Evolutionary conservation across 2,113 vertebrate genomes (phyloP).

Genomic region (Oncorhynchus gorbuscha): DNA sequence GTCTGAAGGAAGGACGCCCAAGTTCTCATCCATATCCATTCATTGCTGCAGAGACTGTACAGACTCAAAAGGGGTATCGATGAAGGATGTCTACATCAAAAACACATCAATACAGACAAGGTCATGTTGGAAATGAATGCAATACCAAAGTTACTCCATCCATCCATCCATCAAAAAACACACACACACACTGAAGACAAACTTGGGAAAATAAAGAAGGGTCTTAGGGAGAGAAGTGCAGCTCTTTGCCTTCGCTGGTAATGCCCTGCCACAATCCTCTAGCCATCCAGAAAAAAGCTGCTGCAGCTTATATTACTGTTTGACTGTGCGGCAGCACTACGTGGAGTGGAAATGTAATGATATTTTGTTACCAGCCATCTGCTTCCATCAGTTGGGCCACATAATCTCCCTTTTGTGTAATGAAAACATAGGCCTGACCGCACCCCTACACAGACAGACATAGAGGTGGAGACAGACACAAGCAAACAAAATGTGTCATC

Average conservation of each 20-base stretch:
- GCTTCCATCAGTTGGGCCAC: conserved; percentile 22
- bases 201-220: not conserved
- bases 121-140: no score
- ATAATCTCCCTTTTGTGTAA: conserved; percentile 14
- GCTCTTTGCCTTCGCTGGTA: not conserved
- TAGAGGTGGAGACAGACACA: not conserved
- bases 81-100: no score
- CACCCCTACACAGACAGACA: not conserved
- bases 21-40: no score
- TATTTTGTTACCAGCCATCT: conserved; percentile 58
- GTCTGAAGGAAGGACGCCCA: no score
- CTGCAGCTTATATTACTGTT: conserved; percentile 50
- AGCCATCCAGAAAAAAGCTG: not conserved
- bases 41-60: no score
- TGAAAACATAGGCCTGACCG: conserved; percentile 3
- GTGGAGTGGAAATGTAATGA: conserved; percentile 55
- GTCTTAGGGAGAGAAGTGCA: not conserved
- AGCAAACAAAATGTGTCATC: not conserved
- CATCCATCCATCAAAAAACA: not conserved
- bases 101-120: no score
- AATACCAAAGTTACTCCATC: not conserved
- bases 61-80: no score
- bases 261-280: not conserved
- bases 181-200: not conserved
- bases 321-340: conserved; percentile 36